Evolutionary conservation across 2,113 vertebrate genomes (phyloP), one percentile per base, ranked within the genome.

Genomic region (Arenaria interpres): DNA sequence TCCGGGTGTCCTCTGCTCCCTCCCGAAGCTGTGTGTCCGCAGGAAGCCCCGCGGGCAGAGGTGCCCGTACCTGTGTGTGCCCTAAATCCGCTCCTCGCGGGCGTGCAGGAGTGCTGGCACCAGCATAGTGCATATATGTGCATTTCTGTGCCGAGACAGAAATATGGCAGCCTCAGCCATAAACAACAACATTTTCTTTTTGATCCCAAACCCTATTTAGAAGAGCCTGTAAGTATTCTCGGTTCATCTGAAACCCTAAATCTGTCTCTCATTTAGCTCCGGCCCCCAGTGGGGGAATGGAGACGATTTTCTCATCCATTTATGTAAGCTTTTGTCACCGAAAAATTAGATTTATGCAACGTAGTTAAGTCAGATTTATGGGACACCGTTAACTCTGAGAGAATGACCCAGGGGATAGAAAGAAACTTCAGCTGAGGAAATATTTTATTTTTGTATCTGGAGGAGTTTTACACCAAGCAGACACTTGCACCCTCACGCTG

Each of bases 291-390:
- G 63, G 48, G 37, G 85, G 78, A 88, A 88, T 45, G 1, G 45
- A 88, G 78, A 79, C 57, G 25, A 57, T 80, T 96, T 96, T 88
- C 62, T 72, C 74, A 67, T 51, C 57, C 4, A 1, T 91, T 93
- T 96, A 91, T 86, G 81, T 95, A 96, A 97, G 96, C 57, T 96
- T 97, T 96, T 95, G 83, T 93, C 89, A 94, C 79, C 33, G 84
- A 11, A 23, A 87, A 39, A 14, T 95, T 89, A 19, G 93, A 94
- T 97, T 97, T 93, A 94, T 91, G 72, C 85, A 13, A 9, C 1
- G 28, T 33, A 66, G 78, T 92, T 93, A 88, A 93, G n/a, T 68
- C 93, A 97, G 94, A 97, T 96, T 96, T 95, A 94, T 22, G 5
- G 83, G 86, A 48, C 59, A 22, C 66, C 1, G 15, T 95, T 94